A percentile compares a stretch with the other conserved stretches of the same genome.
Conservation (phyloP, 2,888 invertebrate genomes). For the Amphipoea oculea region DNA sequence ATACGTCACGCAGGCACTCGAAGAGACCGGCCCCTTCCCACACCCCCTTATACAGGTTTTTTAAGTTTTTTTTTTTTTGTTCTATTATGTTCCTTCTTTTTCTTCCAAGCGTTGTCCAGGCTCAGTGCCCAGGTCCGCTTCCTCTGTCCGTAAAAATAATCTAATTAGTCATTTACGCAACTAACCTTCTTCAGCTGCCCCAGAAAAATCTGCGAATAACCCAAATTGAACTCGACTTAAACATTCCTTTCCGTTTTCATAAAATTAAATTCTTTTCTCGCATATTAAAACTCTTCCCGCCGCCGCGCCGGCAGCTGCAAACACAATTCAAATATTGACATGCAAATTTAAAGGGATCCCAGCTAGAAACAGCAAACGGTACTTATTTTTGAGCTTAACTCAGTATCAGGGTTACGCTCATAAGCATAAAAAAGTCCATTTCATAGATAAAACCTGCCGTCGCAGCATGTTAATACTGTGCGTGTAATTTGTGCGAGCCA, state of each 20-base stretch:
- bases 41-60: conserved; percentile 93
- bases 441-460: conserved; percentile 64
- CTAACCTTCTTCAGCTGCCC: conserved; percentile 44
- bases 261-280: conserved; percentile 47
- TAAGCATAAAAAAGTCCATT: conserved; percentile 60
- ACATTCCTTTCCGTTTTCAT: conserved; percentile 29
- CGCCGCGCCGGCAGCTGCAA: conserved; percentile 33
- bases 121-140: neutral
- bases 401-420: conserved; percentile 35
- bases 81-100: conserved; percentile 55
- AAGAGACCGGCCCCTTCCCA: conserved; percentile 94
- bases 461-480: conserved; percentile 58
- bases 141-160: conserved; percentile 9
- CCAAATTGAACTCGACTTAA: conserved; percentile 27
- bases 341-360: conserved; percentile 52
- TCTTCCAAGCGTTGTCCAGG: conserved; percentile 12
- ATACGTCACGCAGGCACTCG: conserved; percentile 93
- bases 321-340: conserved; percentile 55
- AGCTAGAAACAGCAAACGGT: conserved; percentile 47
- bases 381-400: conserved; percentile 42
- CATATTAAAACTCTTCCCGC: conserved; percentile 39
- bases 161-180: conserved; percentile 7
- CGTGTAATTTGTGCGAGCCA: conserved; percentile 60
- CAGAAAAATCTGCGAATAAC: conserved; percentile 26
- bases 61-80: conserved; percentile 70